Conservation (phyloP, 2,888 invertebrate genomes). For the Netelia melanura region DNA sequence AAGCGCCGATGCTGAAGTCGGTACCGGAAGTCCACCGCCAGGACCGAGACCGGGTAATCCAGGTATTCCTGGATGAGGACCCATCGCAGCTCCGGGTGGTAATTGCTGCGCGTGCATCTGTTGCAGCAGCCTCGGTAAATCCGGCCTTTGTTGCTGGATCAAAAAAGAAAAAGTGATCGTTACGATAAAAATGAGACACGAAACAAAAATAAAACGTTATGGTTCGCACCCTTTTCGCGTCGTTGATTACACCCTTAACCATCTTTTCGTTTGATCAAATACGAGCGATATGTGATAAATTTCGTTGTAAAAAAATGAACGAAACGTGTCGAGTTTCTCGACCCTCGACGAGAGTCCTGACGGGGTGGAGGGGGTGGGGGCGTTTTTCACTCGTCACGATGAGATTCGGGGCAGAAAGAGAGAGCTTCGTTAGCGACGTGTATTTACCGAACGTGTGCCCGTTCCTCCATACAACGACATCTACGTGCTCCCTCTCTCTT, state of each 20-base stretch:
- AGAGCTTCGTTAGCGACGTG: slow-evolving; percentile 78
- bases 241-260: background rate
- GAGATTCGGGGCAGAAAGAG: slow-evolving; percentile 55
- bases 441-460: slow-evolving; percentile 80
- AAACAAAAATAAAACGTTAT: background rate
- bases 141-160: slow-evolving; percentile 94
- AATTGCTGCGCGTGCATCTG: slow-evolving; percentile 96
- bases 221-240: background rate
- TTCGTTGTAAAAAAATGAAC: background rate
- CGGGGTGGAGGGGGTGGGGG: no score
- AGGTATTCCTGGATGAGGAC: slow-evolving; percentile 89
- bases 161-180: background rate
- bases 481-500: slow-evolving; percentile 57
- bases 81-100: slow-evolving; percentile 90
- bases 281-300: slow-evolving; percentile 33
- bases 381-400: slow-evolving; percentile 16
- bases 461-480: slow-evolving; percentile 31
- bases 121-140: slow-evolving; percentile 93
- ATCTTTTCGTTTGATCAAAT: slow-evolving; percentile 2
- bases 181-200: background rate
- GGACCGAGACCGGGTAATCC: slow-evolving; percentile 86
- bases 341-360: slow-evolving; percentile 18
- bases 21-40: slow-evolving; percentile 84
- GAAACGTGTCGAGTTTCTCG: slow-evolving; percentile 9
- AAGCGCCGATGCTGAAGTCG: slow-evolving; percentile 85